Evolutionary conservation across 2,888 invertebrate species (phyloP).

Genomic region (Rhingia rostrata): DNA sequence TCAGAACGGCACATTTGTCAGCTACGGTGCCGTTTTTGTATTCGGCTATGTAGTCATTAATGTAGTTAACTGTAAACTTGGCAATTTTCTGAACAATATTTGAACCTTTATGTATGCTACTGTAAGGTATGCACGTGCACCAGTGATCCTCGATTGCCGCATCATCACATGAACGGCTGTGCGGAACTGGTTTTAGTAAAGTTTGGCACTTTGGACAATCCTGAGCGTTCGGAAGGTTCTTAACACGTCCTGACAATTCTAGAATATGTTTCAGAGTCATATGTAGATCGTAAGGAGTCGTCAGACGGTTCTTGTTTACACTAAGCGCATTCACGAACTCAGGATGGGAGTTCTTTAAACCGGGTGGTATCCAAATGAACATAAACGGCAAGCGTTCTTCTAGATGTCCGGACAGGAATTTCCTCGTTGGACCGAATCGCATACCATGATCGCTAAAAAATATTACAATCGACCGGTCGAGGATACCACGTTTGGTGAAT

Average conservation of each 20-base stretch:
- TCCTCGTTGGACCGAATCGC: slow-evolving; percentile 88
- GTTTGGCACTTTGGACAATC: slow-evolving; percentile 88
- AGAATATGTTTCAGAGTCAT: slow-evolving; percentile 88
- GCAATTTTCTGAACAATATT: slow-evolving; percentile 84
- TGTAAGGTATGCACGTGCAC: slow-evolving; percentile 89
- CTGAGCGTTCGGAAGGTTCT: slow-evolving; percentile 80
- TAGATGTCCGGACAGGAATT: slow-evolving; percentile 88
- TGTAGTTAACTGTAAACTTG: slow-evolving; percentile 79
- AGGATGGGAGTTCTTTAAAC: slow-evolving; percentile 85
- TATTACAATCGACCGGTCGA: slow-evolving; percentile 87
- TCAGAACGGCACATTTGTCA: slow-evolving; percentile 84
- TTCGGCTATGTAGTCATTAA: slow-evolving; percentile 79
- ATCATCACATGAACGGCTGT: slow-evolving; percentile 87
- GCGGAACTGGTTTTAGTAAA: slow-evolving; percentile 85
- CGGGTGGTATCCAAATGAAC: slow-evolving; percentile 87
- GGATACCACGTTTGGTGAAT: slow-evolving; percentile 85
- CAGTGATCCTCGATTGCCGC: slow-evolving; percentile 88
- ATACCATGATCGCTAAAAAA: slow-evolving; percentile 92
- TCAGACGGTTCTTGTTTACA: slow-evolving; percentile 87
- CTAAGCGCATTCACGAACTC: slow-evolving; percentile 85
- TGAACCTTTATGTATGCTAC: slow-evolving; percentile 81
- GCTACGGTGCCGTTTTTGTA: slow-evolving; percentile 79
- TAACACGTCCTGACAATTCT: slow-evolving; percentile 83
- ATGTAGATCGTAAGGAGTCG: slow-evolving; percentile 90
- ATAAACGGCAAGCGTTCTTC: slow-evolving; percentile 91